These are phyloP conservation scores for Silurus aristotelis DNA, from an alignment of 2,797 vertebrate genomes.

Conservation along the genomic window DNA sequence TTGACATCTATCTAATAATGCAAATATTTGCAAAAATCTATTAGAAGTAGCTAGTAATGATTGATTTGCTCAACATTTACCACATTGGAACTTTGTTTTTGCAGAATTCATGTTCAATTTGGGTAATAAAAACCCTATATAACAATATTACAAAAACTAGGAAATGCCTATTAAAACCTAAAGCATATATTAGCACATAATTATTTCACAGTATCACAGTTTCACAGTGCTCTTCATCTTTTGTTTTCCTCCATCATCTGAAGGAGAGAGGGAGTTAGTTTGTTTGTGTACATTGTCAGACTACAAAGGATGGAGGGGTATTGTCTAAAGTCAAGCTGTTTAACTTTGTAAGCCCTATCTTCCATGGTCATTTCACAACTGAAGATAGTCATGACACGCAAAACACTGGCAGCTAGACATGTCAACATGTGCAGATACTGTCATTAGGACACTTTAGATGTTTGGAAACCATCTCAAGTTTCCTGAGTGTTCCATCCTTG, in stretches of 20 bases:
- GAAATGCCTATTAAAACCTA: neutral
- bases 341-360: conserved; percentile 61
- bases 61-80: no score
- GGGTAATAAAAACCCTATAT: neutral
- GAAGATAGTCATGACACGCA: conserved; percentile 78
- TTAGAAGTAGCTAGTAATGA: neutral
- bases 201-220: neutral
- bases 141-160: neutral
- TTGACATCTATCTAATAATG: neutral
- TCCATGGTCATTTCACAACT: conserved; percentile 85
- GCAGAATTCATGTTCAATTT: neutral
- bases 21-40: neutral
- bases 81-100: no score
- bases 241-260: conserved; percentile 16
- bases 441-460: conserved; percentile 75
- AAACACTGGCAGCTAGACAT: conserved; percentile 77
- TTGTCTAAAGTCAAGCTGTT: conserved; percentile 28
- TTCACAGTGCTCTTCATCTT: neutral
- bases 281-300: conserved; percentile 45
- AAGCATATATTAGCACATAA: neutral
- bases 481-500: neutral
- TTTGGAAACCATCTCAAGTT: conserved; percentile 63
- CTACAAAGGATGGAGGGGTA: conserved; percentile 45
- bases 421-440: conserved; percentile 85
- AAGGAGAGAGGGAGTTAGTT: conserved; percentile 31